These are phyloP conservation scores for Ischnura elegans DNA, from an alignment of 2,888 invertebrate species.

Conservation along the genomic window DNA sequence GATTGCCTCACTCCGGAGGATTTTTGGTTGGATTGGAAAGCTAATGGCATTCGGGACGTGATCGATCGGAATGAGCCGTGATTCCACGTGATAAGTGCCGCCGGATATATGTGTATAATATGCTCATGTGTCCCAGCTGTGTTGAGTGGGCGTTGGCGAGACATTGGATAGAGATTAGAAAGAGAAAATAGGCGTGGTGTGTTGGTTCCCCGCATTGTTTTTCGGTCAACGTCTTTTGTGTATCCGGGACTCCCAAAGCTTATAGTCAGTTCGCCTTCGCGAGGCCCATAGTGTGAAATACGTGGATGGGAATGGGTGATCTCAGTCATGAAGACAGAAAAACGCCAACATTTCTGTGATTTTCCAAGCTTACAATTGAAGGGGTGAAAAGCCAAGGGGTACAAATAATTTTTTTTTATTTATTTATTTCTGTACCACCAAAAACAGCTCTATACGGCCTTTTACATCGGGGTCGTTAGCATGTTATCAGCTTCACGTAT, in stretches of 20 bases:
- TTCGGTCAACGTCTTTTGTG: background rate
- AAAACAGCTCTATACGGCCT: too few species aligned
- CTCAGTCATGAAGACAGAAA: too few species aligned
- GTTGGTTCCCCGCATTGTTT: background rate
- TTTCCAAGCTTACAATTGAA: too few species aligned
- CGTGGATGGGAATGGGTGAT: too few species aligned
- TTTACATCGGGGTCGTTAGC: too few species aligned
- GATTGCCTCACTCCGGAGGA: background rate
- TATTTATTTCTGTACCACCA: too few species aligned
- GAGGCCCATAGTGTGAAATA: background rate
- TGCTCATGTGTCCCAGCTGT: background rate
- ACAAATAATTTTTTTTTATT: too few species aligned
- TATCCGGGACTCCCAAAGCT: background rate
- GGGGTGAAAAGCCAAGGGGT: too few species aligned
- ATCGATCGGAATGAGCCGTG: background rate
- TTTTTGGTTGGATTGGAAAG: background rate
- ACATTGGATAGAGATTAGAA: constrained; percentile 7
- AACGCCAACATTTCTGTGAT: too few species aligned
- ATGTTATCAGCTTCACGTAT: too few species aligned
- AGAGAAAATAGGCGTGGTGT: constrained; percentile 26
- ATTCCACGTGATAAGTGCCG: background rate
- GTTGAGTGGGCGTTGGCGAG: background rate
- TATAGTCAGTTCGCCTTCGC: background rate
- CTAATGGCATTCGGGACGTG: background rate
- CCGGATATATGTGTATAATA: constrained; percentile 10